Evolutionary conservation across 2,797 vertebrate genomes (phyloP).

Genomic region (Graptemys geographica): DNA sequence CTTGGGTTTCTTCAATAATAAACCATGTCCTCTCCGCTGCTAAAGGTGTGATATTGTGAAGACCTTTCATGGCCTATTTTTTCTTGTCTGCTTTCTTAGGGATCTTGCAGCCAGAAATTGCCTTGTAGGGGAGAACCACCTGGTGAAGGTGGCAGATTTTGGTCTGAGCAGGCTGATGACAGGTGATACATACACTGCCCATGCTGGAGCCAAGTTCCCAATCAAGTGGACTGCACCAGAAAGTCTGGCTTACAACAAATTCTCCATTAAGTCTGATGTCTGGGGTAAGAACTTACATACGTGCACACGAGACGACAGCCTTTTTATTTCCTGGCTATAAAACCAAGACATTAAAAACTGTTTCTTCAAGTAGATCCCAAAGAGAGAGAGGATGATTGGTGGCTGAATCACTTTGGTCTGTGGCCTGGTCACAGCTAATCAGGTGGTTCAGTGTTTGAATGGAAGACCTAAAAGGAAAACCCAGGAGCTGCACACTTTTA

Average conservation of each 20-base stretch:
- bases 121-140: constrained; percentile 98
- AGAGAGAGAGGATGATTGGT: background rate
- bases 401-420: background rate
- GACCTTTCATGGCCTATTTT: constrained; percentile 13
- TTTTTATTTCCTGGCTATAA: background rate
- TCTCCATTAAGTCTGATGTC: constrained; percentile 98
- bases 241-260: constrained; percentile 99
- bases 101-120: constrained; percentile 98
- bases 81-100: constrained; percentile 76
- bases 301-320: background rate
- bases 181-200: constrained; percentile 95
- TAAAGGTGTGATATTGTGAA: background rate
- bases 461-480: background rate
- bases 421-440: background rate
- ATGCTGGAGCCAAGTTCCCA: constrained; percentile 97
- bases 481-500: background rate
- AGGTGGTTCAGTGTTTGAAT: background rate
- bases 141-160: constrained; percentile 99
- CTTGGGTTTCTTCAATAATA: constrained; percentile 10
- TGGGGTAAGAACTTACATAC: constrained; percentile 89
- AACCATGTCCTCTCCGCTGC: background rate
- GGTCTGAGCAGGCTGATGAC: constrained; percentile 97
- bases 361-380: background rate
- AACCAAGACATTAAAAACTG: background rate
- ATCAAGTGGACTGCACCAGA: constrained; percentile 99